These are phyloP conservation scores for Arbacia lixula DNA, from an alignment of 53 echinoderm and acorn worm genomes.

Conservation along the genomic window DNA sequence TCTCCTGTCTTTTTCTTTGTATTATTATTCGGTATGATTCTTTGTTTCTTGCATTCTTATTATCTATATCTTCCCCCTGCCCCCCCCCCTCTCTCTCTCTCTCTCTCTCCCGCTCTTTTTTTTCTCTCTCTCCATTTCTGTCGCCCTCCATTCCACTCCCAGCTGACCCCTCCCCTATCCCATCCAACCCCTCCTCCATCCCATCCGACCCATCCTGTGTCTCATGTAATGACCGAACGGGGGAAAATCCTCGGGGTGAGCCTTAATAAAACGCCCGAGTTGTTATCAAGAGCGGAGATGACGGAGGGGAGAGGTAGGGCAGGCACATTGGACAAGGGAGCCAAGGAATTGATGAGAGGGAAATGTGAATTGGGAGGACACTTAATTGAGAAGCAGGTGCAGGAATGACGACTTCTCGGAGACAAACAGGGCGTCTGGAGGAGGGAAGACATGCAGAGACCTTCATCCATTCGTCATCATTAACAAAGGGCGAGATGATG, in stretches of 20 bases:
- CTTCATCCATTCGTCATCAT: no score
- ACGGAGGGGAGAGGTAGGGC: not conserved
- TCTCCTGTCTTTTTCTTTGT: not conserved
- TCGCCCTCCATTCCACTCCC: not conserved
- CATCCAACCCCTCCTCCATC: not conserved
- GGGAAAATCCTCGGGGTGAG: not conserved
- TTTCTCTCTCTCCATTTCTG: not conserved
- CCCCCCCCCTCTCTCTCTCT: not conserved
- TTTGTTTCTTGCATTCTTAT: not conserved
- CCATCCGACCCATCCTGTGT: not conserved
- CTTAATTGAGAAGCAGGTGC: slow-evolving; percentile 49
- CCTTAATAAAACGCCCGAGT: slow-evolving; percentile 50
- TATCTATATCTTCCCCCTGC: not conserved
- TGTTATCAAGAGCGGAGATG: slow-evolving; percentile 26
- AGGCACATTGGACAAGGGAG: no score
- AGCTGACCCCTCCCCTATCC: no score
- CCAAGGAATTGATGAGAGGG: slow-evolving; percentile 37
- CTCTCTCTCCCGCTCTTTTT: not conserved
- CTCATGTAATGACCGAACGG: slow-evolving; percentile 1
- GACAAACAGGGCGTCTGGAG: no score
- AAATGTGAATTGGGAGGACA: slow-evolving; percentile 45
- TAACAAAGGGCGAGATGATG: no score
- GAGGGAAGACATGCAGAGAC: no score
- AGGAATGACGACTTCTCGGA: no score
- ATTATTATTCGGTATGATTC: not conserved